These are phyloP conservation scores for Eulemur mongoz DNA, from an alignment of 2,797 vertebrate genomes.

Conservation along the genomic window DNA sequence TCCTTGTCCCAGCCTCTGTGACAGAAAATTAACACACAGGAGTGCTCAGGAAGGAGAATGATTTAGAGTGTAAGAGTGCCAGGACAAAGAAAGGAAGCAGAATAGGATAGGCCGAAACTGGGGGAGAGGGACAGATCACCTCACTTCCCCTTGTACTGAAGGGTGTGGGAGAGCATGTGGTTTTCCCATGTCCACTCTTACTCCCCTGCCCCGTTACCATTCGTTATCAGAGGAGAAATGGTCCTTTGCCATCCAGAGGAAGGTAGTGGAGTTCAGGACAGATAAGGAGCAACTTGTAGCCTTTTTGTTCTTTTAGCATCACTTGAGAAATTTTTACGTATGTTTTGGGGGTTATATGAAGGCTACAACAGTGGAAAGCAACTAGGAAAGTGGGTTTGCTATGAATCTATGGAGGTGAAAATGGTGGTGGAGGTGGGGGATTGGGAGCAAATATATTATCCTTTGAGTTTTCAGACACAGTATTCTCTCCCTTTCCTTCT, in stretches of 20 bases:
- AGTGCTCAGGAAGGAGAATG: neutral
- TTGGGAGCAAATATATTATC: neutral
- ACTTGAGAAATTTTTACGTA: slow-evolving; percentile 3
- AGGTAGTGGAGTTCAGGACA: neutral
- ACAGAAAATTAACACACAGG: neutral
- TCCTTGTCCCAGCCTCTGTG: neutral
- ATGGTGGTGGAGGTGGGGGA: neutral
- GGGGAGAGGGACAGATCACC: neutral
- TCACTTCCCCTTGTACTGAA: neutral
- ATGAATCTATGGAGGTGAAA: neutral
- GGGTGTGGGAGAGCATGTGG: neutral
- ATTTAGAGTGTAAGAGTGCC: neutral
- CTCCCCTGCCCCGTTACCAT: neutral
- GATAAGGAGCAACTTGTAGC: neutral
- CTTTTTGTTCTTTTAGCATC: neutral
- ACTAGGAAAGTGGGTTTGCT: neutral
- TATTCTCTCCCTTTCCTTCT: slow-evolving; percentile 55
- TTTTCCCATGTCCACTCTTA: neutral
- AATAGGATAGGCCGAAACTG: neutral
- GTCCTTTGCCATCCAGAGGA: neutral
- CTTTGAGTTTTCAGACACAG: slow-evolving; percentile 36
- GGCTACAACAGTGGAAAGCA: neutral
- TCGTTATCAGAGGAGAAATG: neutral
- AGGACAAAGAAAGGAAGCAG: neutral
- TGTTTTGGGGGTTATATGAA: neutral